phyloP scores from a whole-genome alignment of 1,140 invertebrate genomes.

The Megalopta genalis region DNA sequence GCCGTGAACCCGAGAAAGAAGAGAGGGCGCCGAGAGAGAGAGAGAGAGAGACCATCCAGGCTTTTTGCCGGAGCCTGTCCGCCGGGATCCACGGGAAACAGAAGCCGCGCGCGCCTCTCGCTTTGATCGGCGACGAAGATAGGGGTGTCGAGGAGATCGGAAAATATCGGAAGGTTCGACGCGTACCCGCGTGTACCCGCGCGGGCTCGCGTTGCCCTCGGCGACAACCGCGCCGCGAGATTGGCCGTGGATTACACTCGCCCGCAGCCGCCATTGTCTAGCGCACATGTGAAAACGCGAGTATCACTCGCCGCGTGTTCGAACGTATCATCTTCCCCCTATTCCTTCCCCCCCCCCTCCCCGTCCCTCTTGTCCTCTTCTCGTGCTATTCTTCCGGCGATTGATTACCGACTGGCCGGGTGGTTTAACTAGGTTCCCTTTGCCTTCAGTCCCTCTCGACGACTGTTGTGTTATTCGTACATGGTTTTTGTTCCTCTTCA shows the following conservation, averaged over 20 bases:
- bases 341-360: no score
- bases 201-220: not conserved
- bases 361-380: no score
- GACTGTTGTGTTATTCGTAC: no score
- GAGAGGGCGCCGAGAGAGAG: no score
- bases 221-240: slow-evolving; percentile 24
- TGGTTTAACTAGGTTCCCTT: no score
- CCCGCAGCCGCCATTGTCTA: slow-evolving; percentile 15
- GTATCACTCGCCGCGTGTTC: no score
- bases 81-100: slow-evolving; percentile 10
- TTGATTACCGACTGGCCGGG: no score
- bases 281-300: not conserved
- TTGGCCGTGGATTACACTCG: slow-evolving; percentile 38
- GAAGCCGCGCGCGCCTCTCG: slow-evolving; percentile 33
- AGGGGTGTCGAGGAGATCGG: slow-evolving; percentile 1
- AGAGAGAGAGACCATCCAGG: no score
- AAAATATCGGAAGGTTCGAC: slow-evolving; percentile 35
- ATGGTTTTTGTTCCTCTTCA: no score
- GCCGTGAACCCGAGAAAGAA: not conserved
- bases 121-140: slow-evolving; percentile 43
- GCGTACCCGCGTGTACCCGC: not conserved
- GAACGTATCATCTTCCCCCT: no score
- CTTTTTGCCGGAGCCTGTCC: slow-evolving; percentile 12
- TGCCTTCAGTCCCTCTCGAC: no score
- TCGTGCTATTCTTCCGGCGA: no score